Evolutionary conservation across 2,113 vertebrate species (phyloP).

Genomic region (Dicentrarchus labrax): DNA sequence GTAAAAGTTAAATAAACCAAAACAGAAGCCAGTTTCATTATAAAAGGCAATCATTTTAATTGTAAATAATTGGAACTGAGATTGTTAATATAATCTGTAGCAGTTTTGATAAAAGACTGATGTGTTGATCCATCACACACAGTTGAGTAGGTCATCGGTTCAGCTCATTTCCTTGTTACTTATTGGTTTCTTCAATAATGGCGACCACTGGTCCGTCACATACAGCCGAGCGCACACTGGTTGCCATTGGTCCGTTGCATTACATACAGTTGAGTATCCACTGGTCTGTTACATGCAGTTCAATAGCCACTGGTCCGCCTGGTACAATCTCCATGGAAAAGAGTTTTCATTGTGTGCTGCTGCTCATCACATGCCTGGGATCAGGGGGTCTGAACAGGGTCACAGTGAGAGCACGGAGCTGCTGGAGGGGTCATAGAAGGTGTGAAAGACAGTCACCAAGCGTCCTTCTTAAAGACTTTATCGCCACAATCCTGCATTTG

Average conservation of each 20-base stretch:
- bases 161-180: not conserved
- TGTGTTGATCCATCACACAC: slow-evolving; percentile 21
- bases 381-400: slow-evolving; percentile 71
- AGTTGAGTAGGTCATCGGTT: not conserved
- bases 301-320: slow-evolving; percentile 30
- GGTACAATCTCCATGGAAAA: slow-evolving; percentile 46
- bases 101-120: not conserved
- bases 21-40: not conserved
- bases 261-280: slow-evolving; percentile 26
- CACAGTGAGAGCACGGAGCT: slow-evolving; percentile 33
- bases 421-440: slow-evolving; percentile 71
- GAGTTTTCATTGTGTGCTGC: slow-evolving; percentile 58
- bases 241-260: slow-evolving; percentile 5
- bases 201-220: not conserved
- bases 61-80: not conserved
- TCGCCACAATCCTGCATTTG: slow-evolving; percentile 21
- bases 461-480: slow-evolving; percentile 58
- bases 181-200: not conserved
- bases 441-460: slow-evolving; percentile 70
- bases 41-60: not conserved
- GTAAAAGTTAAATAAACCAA: not conserved
- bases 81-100: not conserved
- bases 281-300: slow-evolving; percentile 13
- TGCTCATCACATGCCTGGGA: slow-evolving; percentile 79
- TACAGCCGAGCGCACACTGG: slow-evolving; percentile 8